Conservation (phyloP, 2,797 vertebrate genomes). For the Synanceia verrucosa region DNA sequence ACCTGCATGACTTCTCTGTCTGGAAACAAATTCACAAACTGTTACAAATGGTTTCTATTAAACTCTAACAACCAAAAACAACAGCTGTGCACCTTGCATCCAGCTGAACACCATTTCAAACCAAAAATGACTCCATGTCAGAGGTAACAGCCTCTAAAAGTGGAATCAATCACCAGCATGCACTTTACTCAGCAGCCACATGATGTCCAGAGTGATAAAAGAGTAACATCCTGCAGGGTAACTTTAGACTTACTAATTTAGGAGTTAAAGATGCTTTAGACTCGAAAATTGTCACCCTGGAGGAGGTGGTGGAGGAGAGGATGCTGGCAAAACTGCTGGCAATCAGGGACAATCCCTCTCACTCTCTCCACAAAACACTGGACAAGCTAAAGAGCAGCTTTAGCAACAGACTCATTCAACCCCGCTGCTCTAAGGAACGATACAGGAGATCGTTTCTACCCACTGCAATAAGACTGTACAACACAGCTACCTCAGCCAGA, state of each 20-base stretch:
- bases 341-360: no score
- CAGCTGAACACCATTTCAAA: conserved; percentile 3
- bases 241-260: conserved; percentile 76
- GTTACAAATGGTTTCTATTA: conserved; percentile 5
- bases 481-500: no score
- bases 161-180: background rate
- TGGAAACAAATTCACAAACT: conserved; percentile 70
- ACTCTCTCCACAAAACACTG: no score
- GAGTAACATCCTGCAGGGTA: conserved; percentile 7
- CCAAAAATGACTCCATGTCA: background rate
- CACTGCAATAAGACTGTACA: no score
- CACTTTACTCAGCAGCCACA: conserved; percentile 10
- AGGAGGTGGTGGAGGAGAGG: no score
- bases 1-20: conserved; percentile 87
- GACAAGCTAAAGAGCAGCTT: no score
- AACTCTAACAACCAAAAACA: background rate
- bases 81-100: background rate
- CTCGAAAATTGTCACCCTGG: no score
- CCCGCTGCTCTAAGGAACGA: no score
- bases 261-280: conserved; percentile 63
- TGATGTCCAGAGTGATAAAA: background rate
- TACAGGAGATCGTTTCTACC: no score
- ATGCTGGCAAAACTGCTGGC: no score
- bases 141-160: conserved; percentile 6
- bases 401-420: no score